phyloP scores from a whole-genome alignment of 2,888 invertebrate genomes.

The Epistrophella euchroma region DNA sequence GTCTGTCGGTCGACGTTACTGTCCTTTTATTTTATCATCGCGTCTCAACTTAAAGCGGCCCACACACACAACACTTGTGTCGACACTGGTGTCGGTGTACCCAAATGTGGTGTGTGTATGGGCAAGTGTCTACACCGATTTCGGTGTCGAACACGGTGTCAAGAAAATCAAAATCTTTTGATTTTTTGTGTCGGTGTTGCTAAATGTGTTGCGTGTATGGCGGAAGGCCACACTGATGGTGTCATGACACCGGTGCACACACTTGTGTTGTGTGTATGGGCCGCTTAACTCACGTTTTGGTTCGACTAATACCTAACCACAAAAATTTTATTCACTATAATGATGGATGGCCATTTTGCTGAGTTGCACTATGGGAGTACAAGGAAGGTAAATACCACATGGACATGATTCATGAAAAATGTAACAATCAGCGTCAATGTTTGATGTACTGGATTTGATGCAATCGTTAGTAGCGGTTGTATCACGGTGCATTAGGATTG shows the following conservation, averaged over 20 bases:
- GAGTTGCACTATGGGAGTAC: slow-evolving; percentile 60
- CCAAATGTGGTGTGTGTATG: no score
- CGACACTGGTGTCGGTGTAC: no score
- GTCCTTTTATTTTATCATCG: slow-evolving; percentile 1
- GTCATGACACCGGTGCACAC: no score
- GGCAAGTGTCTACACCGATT: no score
- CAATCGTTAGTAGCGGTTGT: slow-evolving; percentile 60
- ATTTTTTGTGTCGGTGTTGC: no score
- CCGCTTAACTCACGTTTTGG: slow-evolving; percentile 26
- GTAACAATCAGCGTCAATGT: slow-evolving; percentile 75
- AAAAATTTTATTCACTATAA: slow-evolving; percentile 47
- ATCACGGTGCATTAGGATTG: slow-evolving; percentile 61
- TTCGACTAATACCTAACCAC: slow-evolving; percentile 27
- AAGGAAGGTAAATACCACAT: slow-evolving; percentile 72
- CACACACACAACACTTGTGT: no score
- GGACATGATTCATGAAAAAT: slow-evolving; percentile 72
- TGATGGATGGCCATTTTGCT: slow-evolving; percentile 72
- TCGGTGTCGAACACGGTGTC: no score
- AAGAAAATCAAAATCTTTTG: no score
- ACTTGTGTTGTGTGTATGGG: no score
- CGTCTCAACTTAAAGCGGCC: neutral
- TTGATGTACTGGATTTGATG: slow-evolving; percentile 72
- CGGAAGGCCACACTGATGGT: no score
- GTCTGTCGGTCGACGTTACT: neutral
- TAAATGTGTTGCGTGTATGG: no score